These are phyloP conservation scores for Bactericera cockerelli DNA, from an alignment of 1,140 invertebrate species.

Conservation along the genomic window DNA sequence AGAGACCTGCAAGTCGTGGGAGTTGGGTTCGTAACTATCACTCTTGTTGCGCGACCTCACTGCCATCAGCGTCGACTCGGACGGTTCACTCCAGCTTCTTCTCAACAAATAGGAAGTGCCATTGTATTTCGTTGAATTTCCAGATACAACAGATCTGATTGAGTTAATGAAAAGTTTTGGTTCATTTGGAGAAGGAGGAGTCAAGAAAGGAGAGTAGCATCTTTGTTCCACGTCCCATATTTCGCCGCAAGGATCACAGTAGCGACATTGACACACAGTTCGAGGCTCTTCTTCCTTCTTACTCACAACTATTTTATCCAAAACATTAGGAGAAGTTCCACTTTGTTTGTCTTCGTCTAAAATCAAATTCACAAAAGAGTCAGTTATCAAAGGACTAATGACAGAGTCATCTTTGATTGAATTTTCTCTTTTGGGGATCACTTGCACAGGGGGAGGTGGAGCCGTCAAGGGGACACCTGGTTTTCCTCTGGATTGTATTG, in stretches of 20 bases:
- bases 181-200: constrained; percentile 24
- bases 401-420: neutral
- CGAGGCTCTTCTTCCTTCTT: constrained; percentile 27
- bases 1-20: constrained; percentile 37
- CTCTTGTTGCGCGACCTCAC: constrained; percentile 25
- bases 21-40: constrained; percentile 21
- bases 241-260: constrained; percentile 57
- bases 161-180: constrained; percentile 15
- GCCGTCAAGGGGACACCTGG: neutral
- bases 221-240: constrained; percentile 53
- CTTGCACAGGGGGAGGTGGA: neutral
- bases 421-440: neutral
- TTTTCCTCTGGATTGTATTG: neutral
- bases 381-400: neutral
- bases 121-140: constrained; percentile 4
- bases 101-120: constrained; percentile 27
- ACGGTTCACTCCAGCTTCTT: constrained; percentile 45
- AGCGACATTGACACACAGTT: constrained; percentile 56
- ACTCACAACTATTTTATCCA: constrained; percentile 12
- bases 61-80: constrained; percentile 12
- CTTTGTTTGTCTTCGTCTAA: neutral
- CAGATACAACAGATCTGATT: neutral
- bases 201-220: constrained; percentile 34
- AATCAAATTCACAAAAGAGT: constrained; percentile 4
- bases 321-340: neutral